Conservation (phyloP, 1,140 invertebrate species). For the Bombus balteatus region DNA sequence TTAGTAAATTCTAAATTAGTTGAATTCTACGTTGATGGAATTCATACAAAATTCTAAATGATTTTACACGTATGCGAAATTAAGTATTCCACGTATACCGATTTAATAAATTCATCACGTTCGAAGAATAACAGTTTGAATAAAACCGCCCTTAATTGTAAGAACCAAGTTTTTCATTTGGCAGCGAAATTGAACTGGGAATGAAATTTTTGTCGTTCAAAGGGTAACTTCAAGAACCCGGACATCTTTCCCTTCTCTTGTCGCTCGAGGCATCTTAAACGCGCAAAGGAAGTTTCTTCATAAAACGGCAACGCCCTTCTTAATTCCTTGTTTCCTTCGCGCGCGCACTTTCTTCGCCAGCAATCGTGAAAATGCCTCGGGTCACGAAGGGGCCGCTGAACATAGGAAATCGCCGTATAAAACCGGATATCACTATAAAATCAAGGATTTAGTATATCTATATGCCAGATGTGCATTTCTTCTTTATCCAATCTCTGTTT, state of each 20-base stretch:
- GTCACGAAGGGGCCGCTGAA: conserved; percentile 43
- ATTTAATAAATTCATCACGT: not conserved
- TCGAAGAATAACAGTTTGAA: not conserved
- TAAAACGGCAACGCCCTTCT: conserved; percentile 61
- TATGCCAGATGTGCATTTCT: too few relatives aligned
- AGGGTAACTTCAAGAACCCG: conserved; percentile 15
- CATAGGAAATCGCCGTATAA: conserved; percentile 60
- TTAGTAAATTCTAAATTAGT: too few relatives aligned
- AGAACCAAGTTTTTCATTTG: not conserved
- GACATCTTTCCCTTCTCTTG: conserved; percentile 20
- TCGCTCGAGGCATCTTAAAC: conserved; percentile 47
- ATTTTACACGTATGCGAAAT: not conserved
- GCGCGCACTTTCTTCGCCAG: conserved; percentile 52
- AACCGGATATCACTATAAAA: conserved; percentile 24
- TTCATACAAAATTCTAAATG: not conserved
- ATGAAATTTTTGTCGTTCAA: conserved; percentile 53
- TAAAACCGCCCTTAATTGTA: not conserved
- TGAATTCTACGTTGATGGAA: too few relatives aligned
- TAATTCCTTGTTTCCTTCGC: conserved; percentile 68
- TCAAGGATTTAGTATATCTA: not conserved
- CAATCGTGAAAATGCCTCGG: conserved; percentile 61
- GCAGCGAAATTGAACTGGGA: conserved; percentile 16
- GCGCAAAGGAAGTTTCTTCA: conserved; percentile 52
- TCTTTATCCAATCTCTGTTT: not conserved
- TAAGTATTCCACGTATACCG: not conserved